A percentile compares a stretch with the other conserved stretches of the same genome.
phyloP scores from a whole-genome alignment of 1,140 invertebrate genomes.

The Solenopsis invicta region DNA sequence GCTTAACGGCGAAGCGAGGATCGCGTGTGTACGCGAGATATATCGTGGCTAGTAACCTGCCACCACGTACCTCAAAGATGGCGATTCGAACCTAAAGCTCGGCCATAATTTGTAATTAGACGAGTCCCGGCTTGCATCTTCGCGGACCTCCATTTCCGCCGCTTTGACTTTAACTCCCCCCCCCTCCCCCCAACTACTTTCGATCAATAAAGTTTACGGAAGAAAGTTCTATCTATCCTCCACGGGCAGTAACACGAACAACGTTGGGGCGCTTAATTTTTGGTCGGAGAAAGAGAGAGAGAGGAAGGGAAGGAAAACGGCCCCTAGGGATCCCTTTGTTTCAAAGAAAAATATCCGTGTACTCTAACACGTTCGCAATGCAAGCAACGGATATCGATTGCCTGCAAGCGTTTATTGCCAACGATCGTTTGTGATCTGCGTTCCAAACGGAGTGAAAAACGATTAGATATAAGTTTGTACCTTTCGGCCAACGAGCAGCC shows the following conservation, averaged over 20 bases:
- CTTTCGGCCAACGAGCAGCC: neutral
- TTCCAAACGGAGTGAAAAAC: neutral
- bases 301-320: neutral
- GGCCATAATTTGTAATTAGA: slow-evolving; percentile 75
- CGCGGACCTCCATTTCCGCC: slow-evolving; percentile 26
- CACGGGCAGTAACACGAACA: neutral
- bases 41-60: neutral
- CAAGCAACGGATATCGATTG: slow-evolving; percentile 16
- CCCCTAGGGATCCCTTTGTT: neutral
- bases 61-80: slow-evolving; percentile 5
- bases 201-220: slow-evolving; percentile 33
- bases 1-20: neutral
- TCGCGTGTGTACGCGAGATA: neutral
- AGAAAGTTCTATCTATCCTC: slow-evolving; percentile 14
- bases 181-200: slow-evolving; percentile 23
- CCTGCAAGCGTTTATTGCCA: neutral
- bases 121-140: slow-evolving; percentile 14
- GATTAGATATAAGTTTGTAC: neutral
- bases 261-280: slow-evolving; percentile 8
- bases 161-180: slow-evolving; percentile 15
- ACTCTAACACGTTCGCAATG: neutral
- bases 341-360: slow-evolving; percentile 13
- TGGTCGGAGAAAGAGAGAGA: neutral
- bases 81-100: slow-evolving; percentile 64
- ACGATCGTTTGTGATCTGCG: slow-evolving; percentile 12